Percentiles rank a stretch among this genome's conserved stretches.
Evolutionary conservation across 2,113 vertebrate species (phyloP).

Genomic region (Nyctereutes procyonoides): DNA sequence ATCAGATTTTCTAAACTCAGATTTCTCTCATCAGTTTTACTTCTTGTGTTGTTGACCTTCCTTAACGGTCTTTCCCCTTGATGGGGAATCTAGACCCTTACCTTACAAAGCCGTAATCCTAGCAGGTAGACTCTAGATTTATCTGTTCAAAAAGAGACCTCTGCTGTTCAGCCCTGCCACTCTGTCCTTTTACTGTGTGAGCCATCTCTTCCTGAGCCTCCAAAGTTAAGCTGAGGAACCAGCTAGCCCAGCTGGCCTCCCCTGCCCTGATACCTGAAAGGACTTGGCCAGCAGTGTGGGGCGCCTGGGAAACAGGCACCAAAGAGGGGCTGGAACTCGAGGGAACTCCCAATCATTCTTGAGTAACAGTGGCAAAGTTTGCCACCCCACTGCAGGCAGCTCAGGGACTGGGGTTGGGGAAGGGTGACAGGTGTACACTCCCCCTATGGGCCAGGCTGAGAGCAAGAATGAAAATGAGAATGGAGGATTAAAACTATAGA

Average conservation of each 20-base stretch:
- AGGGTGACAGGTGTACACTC: no score
- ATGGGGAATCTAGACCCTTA: background rate
- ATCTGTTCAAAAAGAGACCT: background rate
- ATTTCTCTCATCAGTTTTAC: background rate
- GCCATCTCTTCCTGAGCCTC: background rate
- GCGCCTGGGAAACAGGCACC: background rate
- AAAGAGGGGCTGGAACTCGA: background rate
- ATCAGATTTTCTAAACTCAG: background rate
- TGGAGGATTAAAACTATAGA: background rate
- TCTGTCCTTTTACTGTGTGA: background rate
- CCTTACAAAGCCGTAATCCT: background rate
- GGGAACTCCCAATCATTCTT: background rate
- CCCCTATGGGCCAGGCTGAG: background rate
- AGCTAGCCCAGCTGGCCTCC: background rate
- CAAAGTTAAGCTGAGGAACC: background rate
- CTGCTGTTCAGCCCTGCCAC: background rate
- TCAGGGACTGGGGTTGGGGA: background rate
- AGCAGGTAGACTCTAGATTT: background rate
- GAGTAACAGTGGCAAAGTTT: background rate
- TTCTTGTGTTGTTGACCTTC: conserved; percentile 13
- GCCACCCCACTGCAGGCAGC: background rate
- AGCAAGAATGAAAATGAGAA: background rate
- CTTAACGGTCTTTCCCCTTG: background rate
- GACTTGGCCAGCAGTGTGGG: background rate
- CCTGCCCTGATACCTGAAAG: background rate